Evolutionary conservation across 2,113 vertebrate species (phyloP), one percentile per base, ranked within the genome.

Genomic region (Pyrgilauda ruficollis): DNA sequence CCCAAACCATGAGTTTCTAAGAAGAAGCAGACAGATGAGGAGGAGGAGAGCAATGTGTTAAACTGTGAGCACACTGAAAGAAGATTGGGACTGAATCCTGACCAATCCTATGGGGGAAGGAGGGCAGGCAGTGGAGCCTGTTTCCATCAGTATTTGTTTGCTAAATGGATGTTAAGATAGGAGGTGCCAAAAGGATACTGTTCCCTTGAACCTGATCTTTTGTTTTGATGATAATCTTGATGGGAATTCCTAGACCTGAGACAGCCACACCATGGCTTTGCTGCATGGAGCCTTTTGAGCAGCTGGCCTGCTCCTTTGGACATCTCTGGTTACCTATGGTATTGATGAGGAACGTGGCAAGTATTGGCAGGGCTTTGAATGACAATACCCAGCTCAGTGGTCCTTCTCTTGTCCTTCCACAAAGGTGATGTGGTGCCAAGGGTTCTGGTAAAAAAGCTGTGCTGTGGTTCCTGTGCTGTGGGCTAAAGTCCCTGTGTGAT

Each of bases 91-190:
- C 30, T 55, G 16, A 70, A 52, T n/a, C 58, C 35, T 59, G 59
- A 44, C 28, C 26, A 39, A 3, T 22, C 31, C 0, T 0, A 21
- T 17, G 8, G 2, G 11, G 7, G 11, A 33, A 39, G n/a, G 12
- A 50, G 31, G 33, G 47, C 28, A 84, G 52, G 24, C 47, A 14
- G 30, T 3, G 1, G 43, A 77, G 47, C 26, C 26, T 59, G 10
- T 61, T 61, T 91, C 20, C 72, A 3, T 46, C 26, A 10, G 15
- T 30, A 5, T 55, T 19, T 39, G 16, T 49, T 74, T 72, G 43
- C 31, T 61, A 28, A 69, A 59, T 52, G 21, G 14, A 7, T 31
- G 11, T 17, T 10, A 22, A 44, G 41, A 9, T 43, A 33, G 55
- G 33, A 66, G 24, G 4, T 81, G 27, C 20, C 18, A 13, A 44